Base-by-base conservation (phyloP, 2,797 vertebrate species). In the Danio kyathit region DNA sequence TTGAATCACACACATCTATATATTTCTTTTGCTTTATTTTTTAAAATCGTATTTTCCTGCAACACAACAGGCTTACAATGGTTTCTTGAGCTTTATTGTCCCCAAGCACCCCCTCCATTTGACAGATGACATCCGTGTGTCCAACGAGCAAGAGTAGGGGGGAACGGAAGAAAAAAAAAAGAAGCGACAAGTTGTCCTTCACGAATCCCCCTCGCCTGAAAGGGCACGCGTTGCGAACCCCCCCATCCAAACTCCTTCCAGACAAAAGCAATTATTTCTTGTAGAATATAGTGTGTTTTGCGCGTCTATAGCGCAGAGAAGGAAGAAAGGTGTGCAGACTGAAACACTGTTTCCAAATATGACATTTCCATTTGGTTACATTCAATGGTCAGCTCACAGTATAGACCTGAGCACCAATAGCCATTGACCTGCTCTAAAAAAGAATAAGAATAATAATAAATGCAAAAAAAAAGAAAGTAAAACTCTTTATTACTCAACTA, bases 241-340 rank as follows among this genome's bases (percentile, higher is more conserved):
- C 85, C 84, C 86, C 88, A 90, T 91, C 90, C 94, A 93, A 94
- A 94, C 95, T 95, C 95, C 95, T 95, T 95, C 94, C 95, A 96
- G 96, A 97, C 96, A 97, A 97, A 97, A 97, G 96, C 96, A 96
- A 97, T 97, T 96, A 96, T 95, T 96, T 96, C 95, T 94, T 95
- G 95, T 95, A 93, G 94, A 95, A 94, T 95, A 92, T 95, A 94
- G 94, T 94, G 92, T 93, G 84, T 89, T 88, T 86, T 87, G 85
- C 77, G 84, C 83, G 84, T 82, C 76, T 85, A 81, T 84, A 81
- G 77, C 79, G 49, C 43, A 59, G 74, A 85, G 74, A 86, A 77
- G 82, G 69, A 85, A 84, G 76, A 80, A 87, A 86, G 84, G 86
- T 86, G 80, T 79, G 89, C 85, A 88, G 88, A 89, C 89, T 88